Conservation (phyloP, 2,888 invertebrate genomes). For the Phorcus lineatus region DNA sequence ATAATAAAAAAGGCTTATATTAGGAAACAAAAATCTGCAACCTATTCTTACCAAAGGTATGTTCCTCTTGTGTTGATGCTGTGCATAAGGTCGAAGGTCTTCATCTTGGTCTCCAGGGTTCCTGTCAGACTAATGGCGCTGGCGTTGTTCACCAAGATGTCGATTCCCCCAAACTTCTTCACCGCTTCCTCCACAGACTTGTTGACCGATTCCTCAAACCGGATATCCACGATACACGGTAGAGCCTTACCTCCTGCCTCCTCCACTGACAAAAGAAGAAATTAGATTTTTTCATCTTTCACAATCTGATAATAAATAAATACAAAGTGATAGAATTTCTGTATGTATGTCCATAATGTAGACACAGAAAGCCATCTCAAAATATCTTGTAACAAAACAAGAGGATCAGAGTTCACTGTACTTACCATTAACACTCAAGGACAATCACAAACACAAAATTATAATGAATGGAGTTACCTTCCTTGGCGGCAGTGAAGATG, state of each 20-base stretch:
- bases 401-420: too few species aligned
- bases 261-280: constrained; percentile 82
- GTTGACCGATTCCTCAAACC: constrained; percentile 84
- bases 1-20: too few species aligned
- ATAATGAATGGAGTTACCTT: too few species aligned
- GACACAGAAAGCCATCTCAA: too few species aligned
- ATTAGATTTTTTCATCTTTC: too few species aligned
- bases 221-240: constrained; percentile 91
- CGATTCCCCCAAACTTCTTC: constrained; percentile 94
- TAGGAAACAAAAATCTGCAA: too few species aligned
- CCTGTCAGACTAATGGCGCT: constrained; percentile 88
- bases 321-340: too few species aligned
- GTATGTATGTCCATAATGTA: background rate
- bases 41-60: constrained; percentile 84
- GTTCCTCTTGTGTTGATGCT: constrained; percentile 95
- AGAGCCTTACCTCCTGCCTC: constrained; percentile 89
- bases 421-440: too few species aligned
- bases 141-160: constrained; percentile 94
- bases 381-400: too few species aligned
- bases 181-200: constrained; percentile 80
- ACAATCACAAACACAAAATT: too few species aligned
- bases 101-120: constrained; percentile 92
- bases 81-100: constrained; percentile 97
- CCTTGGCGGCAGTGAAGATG: constrained; percentile 91
- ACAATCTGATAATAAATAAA: too few species aligned